A percentile compares a stretch with the other conserved stretches of the same genome.
These are phyloP conservation scores for Collichthys lucidus DNA, from an alignment of 2,113 vertebrate genomes.

Conservation along the genomic window DNA sequence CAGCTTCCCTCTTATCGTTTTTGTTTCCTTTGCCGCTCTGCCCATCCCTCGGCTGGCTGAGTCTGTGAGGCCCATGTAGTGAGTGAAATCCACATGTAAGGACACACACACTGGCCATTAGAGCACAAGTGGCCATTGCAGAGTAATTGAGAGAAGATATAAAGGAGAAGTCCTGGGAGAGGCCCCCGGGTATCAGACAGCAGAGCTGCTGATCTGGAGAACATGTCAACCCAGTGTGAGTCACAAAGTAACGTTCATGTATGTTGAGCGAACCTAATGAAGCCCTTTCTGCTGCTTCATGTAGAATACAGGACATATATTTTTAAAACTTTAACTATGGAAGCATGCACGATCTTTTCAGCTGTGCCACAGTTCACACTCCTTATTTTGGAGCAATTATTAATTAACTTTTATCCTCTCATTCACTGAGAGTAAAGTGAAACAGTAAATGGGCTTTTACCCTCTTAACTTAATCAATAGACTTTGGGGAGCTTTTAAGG, in stretches of 20 bases:
- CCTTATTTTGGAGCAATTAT: not conserved
- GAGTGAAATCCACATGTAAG: constrained; percentile 10
- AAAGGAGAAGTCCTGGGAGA: constrained; percentile 19
- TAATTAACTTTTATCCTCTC: not conserved
- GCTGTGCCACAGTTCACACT: not conserved
- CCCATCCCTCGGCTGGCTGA: constrained; percentile 9
- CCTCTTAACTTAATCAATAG: not conserved
- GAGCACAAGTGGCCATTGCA: not conserved
- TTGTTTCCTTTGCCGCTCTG: not conserved
- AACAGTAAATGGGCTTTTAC: not conserved
- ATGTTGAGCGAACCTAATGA: constrained; percentile 1
- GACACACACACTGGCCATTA: constrained; percentile 29
- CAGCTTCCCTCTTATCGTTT: not conserved
- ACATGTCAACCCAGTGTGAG: constrained; percentile 38
- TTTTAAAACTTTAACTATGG: constrained; percentile 38
- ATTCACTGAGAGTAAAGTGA: not conserved
- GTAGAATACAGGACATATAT: constrained; percentile 18
- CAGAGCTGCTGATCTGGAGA: constrained; percentile 5
- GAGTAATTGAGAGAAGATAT: constrained; percentile 29
- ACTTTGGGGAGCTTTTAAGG: not conserved
- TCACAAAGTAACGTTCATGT: constrained; percentile 31
- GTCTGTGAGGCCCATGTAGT: not conserved
- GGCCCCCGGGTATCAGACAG: constrained; percentile 24
- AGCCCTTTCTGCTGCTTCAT: constrained; percentile 19
- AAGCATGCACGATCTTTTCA: not conserved